A percentile compares a stretch with the other conserved stretches of the same genome.
Evolutionary conservation across 2,888 invertebrate species (phyloP).

Genomic region (Drosophila merina): DNA sequence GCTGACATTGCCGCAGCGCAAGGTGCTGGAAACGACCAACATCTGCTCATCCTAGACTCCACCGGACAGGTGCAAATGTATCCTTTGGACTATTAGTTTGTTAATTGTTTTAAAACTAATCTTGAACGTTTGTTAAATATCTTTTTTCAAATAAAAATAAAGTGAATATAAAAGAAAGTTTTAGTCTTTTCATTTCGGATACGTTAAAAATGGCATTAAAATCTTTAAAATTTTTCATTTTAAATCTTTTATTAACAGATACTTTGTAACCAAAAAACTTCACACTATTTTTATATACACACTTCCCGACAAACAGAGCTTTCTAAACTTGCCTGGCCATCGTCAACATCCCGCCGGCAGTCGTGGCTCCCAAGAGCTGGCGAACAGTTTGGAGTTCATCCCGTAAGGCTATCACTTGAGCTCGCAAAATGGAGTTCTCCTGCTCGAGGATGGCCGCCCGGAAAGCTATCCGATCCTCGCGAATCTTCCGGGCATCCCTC

Average conservation of each 20-base stretch:
- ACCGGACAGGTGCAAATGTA: slow-evolving; percentile 68
- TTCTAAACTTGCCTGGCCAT: slow-evolving; percentile 55
- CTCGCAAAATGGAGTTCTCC: slow-evolving; percentile 93
- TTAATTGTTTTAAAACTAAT: slow-evolving; percentile 39
- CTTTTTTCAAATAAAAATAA: slow-evolving; percentile 33
- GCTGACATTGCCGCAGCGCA: slow-evolving; percentile 69
- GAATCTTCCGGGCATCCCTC: slow-evolving; percentile 92
- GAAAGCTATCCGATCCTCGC: slow-evolving; percentile 95
- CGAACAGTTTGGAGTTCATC: slow-evolving; percentile 87
- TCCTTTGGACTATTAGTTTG: slow-evolving; percentile 51
- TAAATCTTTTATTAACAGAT: slow-evolving; percentile 38
- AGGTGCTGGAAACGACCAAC: slow-evolving; percentile 52
- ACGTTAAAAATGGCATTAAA: no score
- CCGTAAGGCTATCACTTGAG: slow-evolving; percentile 91
- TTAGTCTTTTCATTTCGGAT: background rate
- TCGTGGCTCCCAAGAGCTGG: slow-evolving; percentile 73
- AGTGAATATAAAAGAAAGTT: background rate
- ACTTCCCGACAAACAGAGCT: background rate
- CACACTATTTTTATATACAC: slow-evolving; percentile 49
- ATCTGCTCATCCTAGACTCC: slow-evolving; percentile 62
- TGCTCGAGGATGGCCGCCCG: slow-evolving; percentile 93
- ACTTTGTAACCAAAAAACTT: slow-evolving; percentile 17
- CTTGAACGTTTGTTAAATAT: slow-evolving; percentile 11
- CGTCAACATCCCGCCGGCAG: slow-evolving; percentile 61
- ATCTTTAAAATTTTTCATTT: background rate